Conservation (phyloP, 2,113 vertebrate species). For the Chlorocebus sabaeus region DNA sequence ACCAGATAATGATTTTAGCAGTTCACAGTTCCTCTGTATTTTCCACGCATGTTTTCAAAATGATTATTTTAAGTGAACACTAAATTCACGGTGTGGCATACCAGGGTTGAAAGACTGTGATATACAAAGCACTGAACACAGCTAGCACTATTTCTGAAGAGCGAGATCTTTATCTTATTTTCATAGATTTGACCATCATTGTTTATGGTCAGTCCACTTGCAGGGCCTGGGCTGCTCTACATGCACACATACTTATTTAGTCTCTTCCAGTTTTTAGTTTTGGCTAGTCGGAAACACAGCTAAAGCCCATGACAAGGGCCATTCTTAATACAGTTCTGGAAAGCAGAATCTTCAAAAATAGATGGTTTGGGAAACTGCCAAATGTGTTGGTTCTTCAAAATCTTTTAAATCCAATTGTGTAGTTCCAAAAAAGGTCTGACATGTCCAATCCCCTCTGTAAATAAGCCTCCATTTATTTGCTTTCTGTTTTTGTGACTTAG, state of each 20-base stretch:
- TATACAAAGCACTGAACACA: not conserved
- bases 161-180: not conserved
- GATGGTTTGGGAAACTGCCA: slow-evolving; percentile 38
- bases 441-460: not conserved
- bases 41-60: slow-evolving; percentile 19
- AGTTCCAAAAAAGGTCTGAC: slow-evolving; percentile 9
- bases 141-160: not conserved
- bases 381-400: slow-evolving; percentile 50
- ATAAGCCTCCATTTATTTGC: not conserved
- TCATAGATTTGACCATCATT: not conserved
- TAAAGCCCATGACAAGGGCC: not conserved
- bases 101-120: not conserved
- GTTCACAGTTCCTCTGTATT: not conserved
- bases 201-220: not conserved
- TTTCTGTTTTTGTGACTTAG: slow-evolving; percentile 22
- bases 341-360: slow-evolving; percentile 51
- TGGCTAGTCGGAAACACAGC: not conserved
- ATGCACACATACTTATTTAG: not conserved
- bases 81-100: not conserved
- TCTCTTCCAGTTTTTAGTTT: slow-evolving; percentile 21
- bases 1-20: slow-evolving; percentile 21
- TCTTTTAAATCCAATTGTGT: slow-evolving; percentile 23
- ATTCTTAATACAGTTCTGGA: slow-evolving; percentile 16
- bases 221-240: not conserved
- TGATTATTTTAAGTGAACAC: not conserved